phyloP scores from a whole-genome alignment of 2,888 invertebrate genomes.

The Dinocampus coccinellae region DNA sequence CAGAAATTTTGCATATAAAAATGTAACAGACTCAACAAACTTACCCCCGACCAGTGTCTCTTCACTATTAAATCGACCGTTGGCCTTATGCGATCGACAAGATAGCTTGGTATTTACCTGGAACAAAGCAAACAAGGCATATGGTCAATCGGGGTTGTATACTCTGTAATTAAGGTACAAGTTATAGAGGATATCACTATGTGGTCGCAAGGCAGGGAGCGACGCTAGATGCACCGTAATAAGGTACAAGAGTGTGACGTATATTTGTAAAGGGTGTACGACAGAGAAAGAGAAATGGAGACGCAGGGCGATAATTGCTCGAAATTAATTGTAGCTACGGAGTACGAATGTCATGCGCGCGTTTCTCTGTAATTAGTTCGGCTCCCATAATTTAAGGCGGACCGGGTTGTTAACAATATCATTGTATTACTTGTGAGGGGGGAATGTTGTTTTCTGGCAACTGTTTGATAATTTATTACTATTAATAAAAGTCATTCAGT shows the following conservation, averaged over 20 bases:
- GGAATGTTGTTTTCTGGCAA: conserved; percentile 36
- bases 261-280: conserved; percentile 16
- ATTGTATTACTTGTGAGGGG: conserved; percentile 43
- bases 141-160: background rate
- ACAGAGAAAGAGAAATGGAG: conserved; percentile 42
- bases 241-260: conserved; percentile 12
- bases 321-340: conserved; percentile 66
- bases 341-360: conserved; percentile 62
- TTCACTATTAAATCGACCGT: background rate
- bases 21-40: conserved; percentile 11
- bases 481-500: conserved; percentile 28
- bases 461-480: conserved; percentile 24
- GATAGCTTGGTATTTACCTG: conserved; percentile 55
- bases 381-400: conserved; percentile 64
- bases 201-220: background rate
- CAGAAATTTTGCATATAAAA: background rate
- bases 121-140: conserved; percentile 40
- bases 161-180: background rate
- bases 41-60: conserved; percentile 36
- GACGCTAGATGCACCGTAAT: conserved; percentile 18
- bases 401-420: conserved; percentile 62
- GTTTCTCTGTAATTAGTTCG: conserved; percentile 64
- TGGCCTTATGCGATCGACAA: conserved; percentile 32
- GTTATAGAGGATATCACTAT: conserved; percentile 2
- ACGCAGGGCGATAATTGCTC: conserved; percentile 59